A percentile compares a stretch with the other conserved stretches of the same genome.
Conservation (phyloP, 2,888 invertebrate genomes). For the Kuschelorhynchus macadamiae region DNA sequence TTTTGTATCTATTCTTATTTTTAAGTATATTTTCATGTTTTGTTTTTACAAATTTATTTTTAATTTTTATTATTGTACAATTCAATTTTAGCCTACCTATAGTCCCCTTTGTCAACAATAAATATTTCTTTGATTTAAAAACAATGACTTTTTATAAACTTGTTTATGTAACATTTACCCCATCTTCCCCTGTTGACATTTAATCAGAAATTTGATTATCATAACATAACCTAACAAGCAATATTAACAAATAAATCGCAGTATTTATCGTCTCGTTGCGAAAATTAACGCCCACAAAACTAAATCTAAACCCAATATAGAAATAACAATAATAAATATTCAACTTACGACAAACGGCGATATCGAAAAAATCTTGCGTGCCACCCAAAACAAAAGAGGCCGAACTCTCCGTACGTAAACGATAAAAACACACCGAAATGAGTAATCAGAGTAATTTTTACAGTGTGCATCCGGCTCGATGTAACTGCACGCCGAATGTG, state of each 20-base stretch:
- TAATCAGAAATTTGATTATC: neutral
- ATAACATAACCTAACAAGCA: conserved; percentile 12
- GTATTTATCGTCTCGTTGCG: no score
- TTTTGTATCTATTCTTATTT: no score
- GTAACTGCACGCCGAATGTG: conserved; percentile 66
- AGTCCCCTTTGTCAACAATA: no score
- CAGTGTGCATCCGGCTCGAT: conserved; percentile 69
- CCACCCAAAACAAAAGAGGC: conserved; percentile 23
- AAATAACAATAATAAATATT: conserved; percentile 22
- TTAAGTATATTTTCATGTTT: no score
- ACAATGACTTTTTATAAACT: no score
- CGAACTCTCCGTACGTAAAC: conserved; percentile 52
- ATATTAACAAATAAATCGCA: neutral
- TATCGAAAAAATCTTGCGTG: conserved; percentile 37
- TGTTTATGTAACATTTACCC: neutral
- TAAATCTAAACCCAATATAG: neutral
- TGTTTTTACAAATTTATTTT: no score
- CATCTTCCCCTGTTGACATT: neutral
- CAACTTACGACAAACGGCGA: conserved; percentile 32
- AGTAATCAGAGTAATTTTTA: conserved; percentile 67
- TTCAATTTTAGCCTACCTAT: no score
- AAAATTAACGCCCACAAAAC: neutral
- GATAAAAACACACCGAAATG: conserved; percentile 65
- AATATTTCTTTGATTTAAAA: no score
- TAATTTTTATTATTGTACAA: no score